A percentile compares a stretch with the other conserved stretches of the same genome.
Conservation (phyloP, 2,888 invertebrate species). For the Rhodophaea formosa region DNA sequence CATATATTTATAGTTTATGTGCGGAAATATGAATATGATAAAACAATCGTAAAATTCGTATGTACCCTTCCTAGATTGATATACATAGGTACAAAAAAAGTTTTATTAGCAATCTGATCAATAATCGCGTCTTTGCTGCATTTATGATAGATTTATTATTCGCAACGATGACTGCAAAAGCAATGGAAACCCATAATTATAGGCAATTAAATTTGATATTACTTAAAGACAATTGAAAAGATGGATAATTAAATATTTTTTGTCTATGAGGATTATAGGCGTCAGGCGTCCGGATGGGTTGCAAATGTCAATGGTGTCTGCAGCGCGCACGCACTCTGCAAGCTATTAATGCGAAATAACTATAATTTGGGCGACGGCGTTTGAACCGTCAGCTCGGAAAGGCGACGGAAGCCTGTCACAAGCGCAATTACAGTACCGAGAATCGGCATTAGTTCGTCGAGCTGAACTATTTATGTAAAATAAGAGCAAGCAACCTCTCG, state of each 20-base stretch:
- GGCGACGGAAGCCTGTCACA: constrained; percentile 81
- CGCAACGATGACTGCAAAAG: constrained; percentile 5
- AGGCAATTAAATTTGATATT: neutral
- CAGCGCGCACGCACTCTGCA: constrained; percentile 67
- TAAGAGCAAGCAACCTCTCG: constrained; percentile 73
- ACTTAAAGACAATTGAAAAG: constrained; percentile 11
- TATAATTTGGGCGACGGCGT: constrained; percentile 71
- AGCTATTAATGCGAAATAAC: constrained; percentile 76
- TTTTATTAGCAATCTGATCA: too few species aligned
- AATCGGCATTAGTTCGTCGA: constrained; percentile 77
- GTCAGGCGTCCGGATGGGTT: constrained; percentile 31
- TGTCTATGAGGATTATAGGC: constrained; percentile 16
- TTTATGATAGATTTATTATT: constrained; percentile 9
- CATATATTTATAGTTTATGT: too few species aligned
- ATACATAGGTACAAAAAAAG: too few species aligned
- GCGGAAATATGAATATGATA: too few species aligned
- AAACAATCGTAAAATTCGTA: too few species aligned
- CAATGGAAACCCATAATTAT: constrained; percentile 4
- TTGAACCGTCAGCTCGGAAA: constrained; percentile 66
- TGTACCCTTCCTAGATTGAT: too few species aligned
- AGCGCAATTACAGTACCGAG: constrained; percentile 77
- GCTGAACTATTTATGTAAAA: constrained; percentile 80
- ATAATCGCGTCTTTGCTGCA: too few species aligned
- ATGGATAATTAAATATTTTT: constrained; percentile 23
- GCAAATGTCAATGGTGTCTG: constrained; percentile 63